Evolutionary conservation across 2,113 vertebrate species (phyloP), one percentile per base, ranked within the genome.

Genomic region (Labeo rohita): DNA sequence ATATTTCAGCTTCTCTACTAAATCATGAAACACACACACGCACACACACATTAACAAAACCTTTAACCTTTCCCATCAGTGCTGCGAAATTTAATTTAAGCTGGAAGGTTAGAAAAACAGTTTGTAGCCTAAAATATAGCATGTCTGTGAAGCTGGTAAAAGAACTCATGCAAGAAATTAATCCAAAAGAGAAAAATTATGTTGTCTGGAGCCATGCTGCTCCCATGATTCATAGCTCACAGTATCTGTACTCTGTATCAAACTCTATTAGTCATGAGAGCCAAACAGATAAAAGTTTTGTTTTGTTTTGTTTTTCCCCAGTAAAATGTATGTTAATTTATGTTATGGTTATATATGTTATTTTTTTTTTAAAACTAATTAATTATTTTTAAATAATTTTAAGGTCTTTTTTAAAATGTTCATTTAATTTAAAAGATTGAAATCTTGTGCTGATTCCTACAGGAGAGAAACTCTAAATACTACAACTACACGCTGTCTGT

Each of bases 391-490:
- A 28, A 28, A 28, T 28, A 28, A 28, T 28, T 28, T 28, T 28
- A 28, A 28, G 28, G 28, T 28, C 28, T 28, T 28, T 28, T 28
- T 28, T 28, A 1, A 28, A 28, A 28, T 28, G 28, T 28, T 28
- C 28, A 28, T 28, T 28, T 28, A 28, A 1, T 28, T 28, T 1
- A 28, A 28, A 28, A 28, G 28, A 28, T 28, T 28, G 28, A 28
- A 28, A 28, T 28, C 28, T 28, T 28, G 28, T 28, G 28, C 28
- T 28, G 28, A 28, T 18, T 90, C 84, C 78, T 59, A 9, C 89
- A 99, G 98, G 98, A 98, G 89, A 98, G 96, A 89, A 99, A 99
- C 93, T 99, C 98, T 0, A 98, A 98, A 75, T 99, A 99, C 83
- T 99, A 99, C 90, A 99, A 99, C 92, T 99, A 99, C 52, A 99